Evolutionary conservation across 2,888 invertebrate species (phyloP), one percentile per base, ranked within the genome.

Genomic region (Smittia sp.): DNA sequence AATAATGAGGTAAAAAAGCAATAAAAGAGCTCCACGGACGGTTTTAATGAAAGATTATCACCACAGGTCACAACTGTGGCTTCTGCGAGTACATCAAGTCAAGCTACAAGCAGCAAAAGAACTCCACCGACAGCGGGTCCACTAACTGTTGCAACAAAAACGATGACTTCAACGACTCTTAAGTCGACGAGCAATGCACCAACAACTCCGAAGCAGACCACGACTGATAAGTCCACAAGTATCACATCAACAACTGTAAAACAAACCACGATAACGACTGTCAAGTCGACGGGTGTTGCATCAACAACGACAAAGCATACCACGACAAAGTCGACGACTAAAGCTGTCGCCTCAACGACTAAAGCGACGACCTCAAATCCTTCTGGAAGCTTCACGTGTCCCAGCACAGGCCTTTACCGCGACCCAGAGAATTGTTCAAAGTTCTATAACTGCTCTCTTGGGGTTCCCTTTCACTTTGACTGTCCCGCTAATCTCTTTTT

Each of bases 401-500:
- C 68, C n/a, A 32, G 46, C 9, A 20, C 24, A 25, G 52, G 32
- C 4, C n/a, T 46, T 3, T 11, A 15, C 11, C n/a, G 52, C n/a
- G 74, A 76, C 72, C 74, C 74, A 9, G 38, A 41, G 9, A 74
- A 76, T 74, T 76, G 76, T 70, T 63, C 73, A 4, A 75, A 73
- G 38, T 76, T 66, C 63, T 76, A 75, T 39, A 73, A 66, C 63
- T 76, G 76, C 41, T 32, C 66, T 20, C 74, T 75, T 66, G 75
- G 75, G 0, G n/a, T 63, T n/a, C 75, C 74, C 15, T 39, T 41
- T 62, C 65, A 73, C 13, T 67, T 75, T 39, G 22, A 32, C 15
- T 76, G 76, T 22, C 74, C 75, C 20, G 74, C 25, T 69, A 74
- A 74, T 62, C 62, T 76, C 41, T 72, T 75, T 62, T 77, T 76